Conservation (phyloP, 64 coral and sea anemone species). For the Montipora sp. region DNA sequence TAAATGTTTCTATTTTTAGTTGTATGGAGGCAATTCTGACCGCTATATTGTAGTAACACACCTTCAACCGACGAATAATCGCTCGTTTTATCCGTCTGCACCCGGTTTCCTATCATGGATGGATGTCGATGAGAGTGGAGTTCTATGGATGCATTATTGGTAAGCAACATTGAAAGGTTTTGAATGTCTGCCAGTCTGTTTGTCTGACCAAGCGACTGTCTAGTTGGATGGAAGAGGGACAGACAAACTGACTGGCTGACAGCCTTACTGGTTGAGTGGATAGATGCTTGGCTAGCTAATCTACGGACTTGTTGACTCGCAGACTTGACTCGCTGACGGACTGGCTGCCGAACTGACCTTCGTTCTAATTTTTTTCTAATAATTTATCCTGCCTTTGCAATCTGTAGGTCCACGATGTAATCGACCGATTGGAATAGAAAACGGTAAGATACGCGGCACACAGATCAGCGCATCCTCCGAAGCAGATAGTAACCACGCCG, state of each 20-base stretch:
- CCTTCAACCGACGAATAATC: conserved; percentile 46
- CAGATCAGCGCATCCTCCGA: conserved; percentile 82
- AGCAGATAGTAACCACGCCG: conserved; percentile 66
- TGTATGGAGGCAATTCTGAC: conserved; percentile 78
- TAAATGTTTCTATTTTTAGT: conserved; percentile 21
- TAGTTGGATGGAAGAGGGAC: not conserved
- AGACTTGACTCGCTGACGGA: not conserved
- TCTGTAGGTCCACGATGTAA: conserved; percentile 44
- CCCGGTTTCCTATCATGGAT: conserved; percentile 57
- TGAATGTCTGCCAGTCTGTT: not conserved
- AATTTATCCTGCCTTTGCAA: not conserved
- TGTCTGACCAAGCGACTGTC: not conserved
- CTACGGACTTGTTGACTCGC: not conserved
- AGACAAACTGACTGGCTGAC: not conserved
- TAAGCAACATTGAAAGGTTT: not conserved
- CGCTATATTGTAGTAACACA: conserved; percentile 63
- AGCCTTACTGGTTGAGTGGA: too few relatives aligned
- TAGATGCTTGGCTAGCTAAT: too few relatives aligned
- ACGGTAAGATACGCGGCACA: conserved; percentile 58
- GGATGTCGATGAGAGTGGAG: conserved; percentile 86
- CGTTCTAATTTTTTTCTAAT: not conserved
- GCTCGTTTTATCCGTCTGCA: conserved; percentile 76
- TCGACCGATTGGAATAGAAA: conserved; percentile 76
- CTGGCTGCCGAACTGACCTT: not conserved
- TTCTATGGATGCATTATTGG: conserved; percentile 79